Conservation (phyloP, 1,140 invertebrate genomes). For the Apis laboriosa region DNA sequence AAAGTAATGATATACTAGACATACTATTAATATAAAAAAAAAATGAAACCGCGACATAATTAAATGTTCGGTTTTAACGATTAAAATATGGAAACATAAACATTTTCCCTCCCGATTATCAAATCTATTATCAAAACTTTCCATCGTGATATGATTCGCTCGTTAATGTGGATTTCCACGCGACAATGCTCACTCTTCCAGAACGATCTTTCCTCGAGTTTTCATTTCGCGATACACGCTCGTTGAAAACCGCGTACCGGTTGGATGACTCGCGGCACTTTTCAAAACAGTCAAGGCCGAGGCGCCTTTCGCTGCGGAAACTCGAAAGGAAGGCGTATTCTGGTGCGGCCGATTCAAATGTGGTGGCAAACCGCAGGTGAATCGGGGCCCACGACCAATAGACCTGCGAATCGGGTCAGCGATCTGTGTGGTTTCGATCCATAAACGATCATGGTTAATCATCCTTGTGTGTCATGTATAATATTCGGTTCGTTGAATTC, state of each 20-base stretch:
- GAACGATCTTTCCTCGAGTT: conserved; percentile 13
- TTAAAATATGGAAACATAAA: neutral
- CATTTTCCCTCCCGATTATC: too few relatives aligned
- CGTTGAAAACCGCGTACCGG: conserved; percentile 12
- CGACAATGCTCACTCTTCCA: neutral
- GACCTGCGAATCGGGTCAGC: conserved; percentile 52
- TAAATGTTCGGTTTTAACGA: neutral
- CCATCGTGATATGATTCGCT: neutral
- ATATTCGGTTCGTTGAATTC: neutral
- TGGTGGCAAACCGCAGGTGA: conserved; percentile 41
- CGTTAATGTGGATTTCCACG: conserved; percentile 7
- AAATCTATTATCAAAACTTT: neutral
- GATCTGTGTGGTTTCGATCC: conserved; percentile 35
- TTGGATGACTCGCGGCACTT: conserved; percentile 24
- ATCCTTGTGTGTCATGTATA: conserved; percentile 18
- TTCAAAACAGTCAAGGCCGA: conserved; percentile 41
- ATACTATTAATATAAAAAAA: too few relatives aligned
- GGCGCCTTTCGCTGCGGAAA: conserved; percentile 52
- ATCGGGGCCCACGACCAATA: conserved; percentile 31
- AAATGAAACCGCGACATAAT: too few relatives aligned
- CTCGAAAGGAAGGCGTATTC: conserved; percentile 32
- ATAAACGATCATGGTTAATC: conserved; percentile 31
- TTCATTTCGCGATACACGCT: neutral
- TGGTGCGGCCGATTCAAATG: conserved; percentile 27
- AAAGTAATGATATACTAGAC: too few relatives aligned